phyloP scores from a whole-genome alignment of 2,797 vertebrate genomes.

The Enteromius viviparus region DNA sequence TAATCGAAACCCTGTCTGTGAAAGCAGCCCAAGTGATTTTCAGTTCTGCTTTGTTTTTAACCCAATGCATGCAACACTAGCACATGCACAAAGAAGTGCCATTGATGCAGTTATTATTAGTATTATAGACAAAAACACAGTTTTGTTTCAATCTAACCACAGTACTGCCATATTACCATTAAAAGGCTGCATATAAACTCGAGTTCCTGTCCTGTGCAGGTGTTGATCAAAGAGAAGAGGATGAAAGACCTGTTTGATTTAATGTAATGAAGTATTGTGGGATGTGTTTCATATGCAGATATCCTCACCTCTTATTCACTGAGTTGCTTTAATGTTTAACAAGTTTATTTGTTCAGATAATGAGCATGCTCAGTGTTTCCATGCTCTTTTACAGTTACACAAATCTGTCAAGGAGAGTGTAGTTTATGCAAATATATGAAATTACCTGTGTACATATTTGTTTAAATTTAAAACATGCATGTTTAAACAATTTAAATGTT shows the following conservation, averaged over 20 bases:
- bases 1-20: background rate
- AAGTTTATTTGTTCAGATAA: slow-evolving; percentile 10
- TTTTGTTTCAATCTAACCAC: background rate
- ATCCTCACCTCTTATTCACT: slow-evolving; percentile 6
- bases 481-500: background rate
- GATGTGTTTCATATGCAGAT: slow-evolving; percentile 46
- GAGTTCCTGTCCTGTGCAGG: background rate
- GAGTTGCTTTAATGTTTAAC: background rate
- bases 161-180: background rate
- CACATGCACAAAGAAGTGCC: background rate
- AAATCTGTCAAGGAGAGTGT: background rate
- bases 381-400: background rate
- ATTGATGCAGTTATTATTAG: background rate
- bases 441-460: background rate
- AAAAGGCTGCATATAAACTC: background rate
- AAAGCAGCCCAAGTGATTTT: background rate
- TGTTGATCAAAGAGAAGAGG: slow-evolving; percentile 35
- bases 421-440: background rate
- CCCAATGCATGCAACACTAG: background rate
- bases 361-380: background rate
- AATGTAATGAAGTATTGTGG: slow-evolving; percentile 11
- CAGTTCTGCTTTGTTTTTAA: background rate
- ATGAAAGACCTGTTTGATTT: slow-evolving; percentile 43
- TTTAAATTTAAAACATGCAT: too few species aligned
- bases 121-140: background rate